Evolutionary conservation across 2,888 invertebrate genomes (phyloP).

Genomic region (Yponomeuta sedellus): DNA sequence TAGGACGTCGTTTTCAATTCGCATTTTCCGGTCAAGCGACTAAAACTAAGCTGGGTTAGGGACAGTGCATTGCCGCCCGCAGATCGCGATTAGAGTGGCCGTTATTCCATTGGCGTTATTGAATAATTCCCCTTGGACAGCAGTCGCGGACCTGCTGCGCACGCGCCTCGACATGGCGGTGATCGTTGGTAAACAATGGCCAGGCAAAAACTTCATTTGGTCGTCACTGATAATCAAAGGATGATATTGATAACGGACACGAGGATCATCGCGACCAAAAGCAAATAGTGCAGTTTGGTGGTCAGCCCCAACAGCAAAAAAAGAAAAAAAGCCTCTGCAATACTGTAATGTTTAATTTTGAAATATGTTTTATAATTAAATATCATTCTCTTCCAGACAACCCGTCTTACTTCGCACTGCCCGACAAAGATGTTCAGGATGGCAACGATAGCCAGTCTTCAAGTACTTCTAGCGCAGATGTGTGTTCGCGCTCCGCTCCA

Average conservation of each 20-base stretch:
- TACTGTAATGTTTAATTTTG: no score
- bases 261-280: not conserved
- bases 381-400: conserved; percentile 75
- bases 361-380: no score
- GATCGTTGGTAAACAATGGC: conserved; percentile 39
- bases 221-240: not conserved
- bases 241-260: not conserved
- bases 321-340: no score
- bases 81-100: conserved; percentile 62
- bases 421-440: conserved; percentile 67
- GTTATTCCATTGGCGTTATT: conserved; percentile 71
- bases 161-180: conserved; percentile 28
- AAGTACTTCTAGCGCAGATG: conserved; percentile 55
- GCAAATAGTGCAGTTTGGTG: not conserved
- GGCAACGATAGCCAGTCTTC: conserved; percentile 37
- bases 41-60: conserved; percentile 59
- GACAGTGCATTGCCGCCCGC: conserved; percentile 41
- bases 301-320: no score
- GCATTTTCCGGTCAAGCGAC: conserved; percentile 66
- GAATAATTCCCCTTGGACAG: conserved; percentile 61
- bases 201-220: not conserved
- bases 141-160: conserved; percentile 34
- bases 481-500: conserved; percentile 81
- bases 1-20: conserved; percentile 68
- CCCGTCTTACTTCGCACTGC: conserved; percentile 85